Base-by-base conservation (phyloP, 2,797 vertebrate species). In the Chaetophractus vellerosus region DNA sequence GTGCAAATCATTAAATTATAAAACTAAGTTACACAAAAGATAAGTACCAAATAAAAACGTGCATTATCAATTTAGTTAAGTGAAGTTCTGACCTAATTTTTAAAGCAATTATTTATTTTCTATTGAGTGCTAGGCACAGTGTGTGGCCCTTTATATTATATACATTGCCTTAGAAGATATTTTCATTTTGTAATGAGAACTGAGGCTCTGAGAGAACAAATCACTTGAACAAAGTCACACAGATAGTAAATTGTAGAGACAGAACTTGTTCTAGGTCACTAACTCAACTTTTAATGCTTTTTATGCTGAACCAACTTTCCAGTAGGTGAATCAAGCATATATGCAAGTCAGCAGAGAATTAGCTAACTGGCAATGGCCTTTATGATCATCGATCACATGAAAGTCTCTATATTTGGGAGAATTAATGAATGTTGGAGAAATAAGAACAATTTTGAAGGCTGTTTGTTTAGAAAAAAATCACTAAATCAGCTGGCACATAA, bases 271-370 rank as follows among this genome's bases (percentile, higher is more conserved):
- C 59, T 63, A 63, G 52, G 31, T 45, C n/a, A 45, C 64, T 71
- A 66, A 71, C 41, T 93, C 68, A 76, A 11, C 45, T 76, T 72
- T 84, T 81, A 75, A 66, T 72, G 45, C 48, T 93, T 88, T 82
- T 64, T 45, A 85, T 61, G 64, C 28, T 76, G 18, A 75, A 63
- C 31, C 64, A 14, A 10, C 19, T 57, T 85, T 55, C 59, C 55
- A 33, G 84, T 10, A 85, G 52, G 75, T 57, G 38, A 85, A 71
- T 81, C 36, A 91, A 80, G 21, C 14, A 72, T 23, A 50, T 76
- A 11, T 52, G 18, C n/a, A 71, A 82, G 52, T 68, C n/a, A 90
- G 33, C 26, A 79, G 31, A 89, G 59, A 88, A 75, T 26, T 36
- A 92, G 38, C 50, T 72, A 71, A 57, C 15, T 48, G 21, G 72